phyloP scores from a whole-genome alignment of 2,113 vertebrate species.

The Megalops atlanticus region DNA sequence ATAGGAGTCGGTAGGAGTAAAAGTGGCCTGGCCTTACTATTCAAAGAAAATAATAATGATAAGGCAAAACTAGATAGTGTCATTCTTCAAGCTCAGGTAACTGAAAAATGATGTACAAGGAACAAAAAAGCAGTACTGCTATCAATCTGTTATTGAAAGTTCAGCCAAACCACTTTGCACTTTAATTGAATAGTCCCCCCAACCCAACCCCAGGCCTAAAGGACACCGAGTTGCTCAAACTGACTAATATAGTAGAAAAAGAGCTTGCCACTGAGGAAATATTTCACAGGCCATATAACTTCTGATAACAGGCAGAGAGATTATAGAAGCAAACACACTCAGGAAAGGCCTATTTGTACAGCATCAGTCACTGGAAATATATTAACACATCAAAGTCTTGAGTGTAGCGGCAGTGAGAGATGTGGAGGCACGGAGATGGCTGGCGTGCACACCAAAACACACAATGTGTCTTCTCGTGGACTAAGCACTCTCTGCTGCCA shows the following conservation, averaged over 20 bases:
- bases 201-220: too few relatives aligned
- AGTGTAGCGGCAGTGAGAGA: background rate
- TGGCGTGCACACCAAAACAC: background rate
- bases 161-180: background rate
- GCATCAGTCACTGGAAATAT: constrained; percentile 27
- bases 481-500: background rate
- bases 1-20: background rate
- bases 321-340: constrained; percentile 19
- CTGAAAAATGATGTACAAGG: background rate
- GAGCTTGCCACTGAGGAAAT: constrained; percentile 16
- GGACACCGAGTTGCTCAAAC: background rate
- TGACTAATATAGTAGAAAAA: background rate
- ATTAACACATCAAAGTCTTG: constrained; percentile 34
- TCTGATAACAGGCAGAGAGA: constrained; percentile 36
- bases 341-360: constrained; percentile 23
- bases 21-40: background rate
- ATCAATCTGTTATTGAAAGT: background rate
- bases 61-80: background rate
- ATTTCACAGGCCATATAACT: constrained; percentile 35
- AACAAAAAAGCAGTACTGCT: background rate
- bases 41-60: background rate
- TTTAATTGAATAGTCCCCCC: background rate
- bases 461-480: constrained; percentile 1
- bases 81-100: background rate
- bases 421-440: background rate